These are phyloP conservation scores for Odontesthes bonariensis DNA, from an alignment of 2,113 vertebrate genomes.

Conservation along the genomic window DNA sequence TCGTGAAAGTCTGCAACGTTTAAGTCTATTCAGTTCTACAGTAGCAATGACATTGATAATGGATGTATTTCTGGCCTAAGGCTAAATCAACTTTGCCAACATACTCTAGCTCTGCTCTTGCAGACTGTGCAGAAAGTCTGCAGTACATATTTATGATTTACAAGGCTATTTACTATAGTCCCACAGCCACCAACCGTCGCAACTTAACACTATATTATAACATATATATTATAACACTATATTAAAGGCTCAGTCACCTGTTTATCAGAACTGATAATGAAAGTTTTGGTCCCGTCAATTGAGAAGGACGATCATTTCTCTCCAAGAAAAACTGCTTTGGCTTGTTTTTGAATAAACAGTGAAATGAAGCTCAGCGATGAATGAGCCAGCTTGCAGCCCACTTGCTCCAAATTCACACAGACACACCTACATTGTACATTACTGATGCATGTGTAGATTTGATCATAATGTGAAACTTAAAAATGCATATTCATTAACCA, in stretches of 20 bases:
- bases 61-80: slow-evolving; percentile 66
- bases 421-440: not conserved
- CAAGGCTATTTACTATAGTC: slow-evolving; percentile 72
- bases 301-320: slow-evolving; percentile 52
- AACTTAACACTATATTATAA: slow-evolving; percentile 71
- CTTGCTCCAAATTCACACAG: not conserved
- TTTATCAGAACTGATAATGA: slow-evolving; percentile 68
- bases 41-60: slow-evolving; percentile 63
- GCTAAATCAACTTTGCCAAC: slow-evolving; percentile 67
- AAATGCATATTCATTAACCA: not conserved
- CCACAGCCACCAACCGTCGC: slow-evolving; percentile 50
- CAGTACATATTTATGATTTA: slow-evolving; percentile 77
- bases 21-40: slow-evolving; percentile 62
- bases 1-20: slow-evolving; percentile 46
- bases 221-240: no score
- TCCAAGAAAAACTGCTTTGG: slow-evolving; percentile 45
- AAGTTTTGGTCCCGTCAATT: slow-evolving; percentile 59
- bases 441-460: not conserved
- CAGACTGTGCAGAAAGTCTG: slow-evolving; percentile 64
- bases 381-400: not conserved
- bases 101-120: slow-evolving; percentile 65
- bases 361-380: slow-evolving; percentile 24
- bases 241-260: slow-evolving; percentile 64
- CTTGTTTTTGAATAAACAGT: slow-evolving; percentile 11
- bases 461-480: not conserved